phyloP scores from a whole-genome alignment of 2,113 vertebrate genomes.

The Rhinogobius similis region DNA sequence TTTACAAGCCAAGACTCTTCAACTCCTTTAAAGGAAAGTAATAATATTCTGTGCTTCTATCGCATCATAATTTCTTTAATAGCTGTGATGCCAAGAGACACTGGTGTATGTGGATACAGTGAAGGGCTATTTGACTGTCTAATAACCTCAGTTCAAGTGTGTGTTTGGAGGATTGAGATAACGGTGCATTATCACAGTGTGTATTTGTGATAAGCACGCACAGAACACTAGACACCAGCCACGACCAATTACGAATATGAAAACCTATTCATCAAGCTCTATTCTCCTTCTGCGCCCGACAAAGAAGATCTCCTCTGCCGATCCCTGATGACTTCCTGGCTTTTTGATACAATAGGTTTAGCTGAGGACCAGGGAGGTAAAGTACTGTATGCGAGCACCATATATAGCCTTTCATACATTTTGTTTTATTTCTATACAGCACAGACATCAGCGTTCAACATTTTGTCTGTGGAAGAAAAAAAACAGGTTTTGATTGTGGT shows the following conservation, averaged over 20 bases:
- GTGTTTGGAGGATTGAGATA: slow-evolving; percentile 71
- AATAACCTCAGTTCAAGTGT: slow-evolving; percentile 70
- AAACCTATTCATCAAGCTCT: slow-evolving; percentile 65
- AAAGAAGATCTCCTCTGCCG: slow-evolving; percentile 65
- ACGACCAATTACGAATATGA: slow-evolving; percentile 65
- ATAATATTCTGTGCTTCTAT: slow-evolving; percentile 59
- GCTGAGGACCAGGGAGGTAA: slow-evolving; percentile 42
- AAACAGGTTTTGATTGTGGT: too few species aligned
- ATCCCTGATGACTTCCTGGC: slow-evolving; percentile 69
- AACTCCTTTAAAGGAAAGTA: slow-evolving; percentile 36
- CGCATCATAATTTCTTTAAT: slow-evolving; percentile 67
- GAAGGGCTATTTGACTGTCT: slow-evolving; percentile 59
- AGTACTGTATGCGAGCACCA: too few species aligned
- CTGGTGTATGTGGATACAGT: slow-evolving; percentile 32
- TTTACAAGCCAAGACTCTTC: neutral
- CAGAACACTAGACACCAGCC: slow-evolving; percentile 62
- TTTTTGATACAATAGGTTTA: slow-evolving; percentile 63
- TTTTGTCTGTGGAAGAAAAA: too few species aligned
- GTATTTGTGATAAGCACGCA: slow-evolving; percentile 66
- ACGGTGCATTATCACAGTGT: slow-evolving; percentile 68
- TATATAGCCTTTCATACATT: too few species aligned
- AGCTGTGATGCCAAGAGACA: slow-evolving; percentile 48
- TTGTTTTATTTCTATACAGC: too few species aligned
- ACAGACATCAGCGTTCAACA: too few species aligned
- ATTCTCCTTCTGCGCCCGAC: slow-evolving; percentile 62